Evolutionary conservation across 1,140 invertebrate species (phyloP), one percentile per base, ranked within the genome.

Genomic region (Stegodyphus dumicola): DNA sequence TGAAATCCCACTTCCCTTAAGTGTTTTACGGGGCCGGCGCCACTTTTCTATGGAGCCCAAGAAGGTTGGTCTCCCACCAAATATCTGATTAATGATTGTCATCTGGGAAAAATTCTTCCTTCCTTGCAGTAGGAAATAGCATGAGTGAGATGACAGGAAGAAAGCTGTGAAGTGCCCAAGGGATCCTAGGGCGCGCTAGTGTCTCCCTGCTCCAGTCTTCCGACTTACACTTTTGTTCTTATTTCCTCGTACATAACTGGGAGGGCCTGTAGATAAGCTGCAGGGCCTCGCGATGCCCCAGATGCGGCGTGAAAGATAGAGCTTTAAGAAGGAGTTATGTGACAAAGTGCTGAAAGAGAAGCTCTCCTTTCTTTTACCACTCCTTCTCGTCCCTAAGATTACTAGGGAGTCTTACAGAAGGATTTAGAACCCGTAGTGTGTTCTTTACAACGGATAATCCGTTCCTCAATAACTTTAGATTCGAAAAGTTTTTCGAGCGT

Each of bases 271-370:
- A 77, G 76, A 77, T 77, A 52, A 77, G 60, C 64, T 77, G 33
- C 33, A 33, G 33, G 33, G 33, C 33, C 33, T 33, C 33, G 33
- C 33, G 33, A 33, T 33, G 33, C 33, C 33, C 76, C 64, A 77
- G 76, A 66, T 67, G 76, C 49, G 76, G 60, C 76, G 33, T 17
- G 48, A 67, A 53, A 77, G 76, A 77, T 77, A 77, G 76, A 67
- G n/a, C 60, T 64, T 10, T 77, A 77, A 77, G 76, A 77, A 66
- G 76, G 64, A 77, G 64, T 77, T 77, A 77, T 77, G 76, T 51
- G 76, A 77, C 60, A 64, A 51, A 18, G n/a, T 53, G 64, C 17
- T 6, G 73, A 75, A 76, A 53, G 67, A 64, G 67, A 49, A 51
- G 10, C 10, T 52, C 76, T 66, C 67, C 54, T 48, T 77, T 11